These are phyloP conservation scores for Saxidomus purpurata DNA, from an alignment of 1,140 invertebrate genomes.

Conservation along the genomic window DNA sequence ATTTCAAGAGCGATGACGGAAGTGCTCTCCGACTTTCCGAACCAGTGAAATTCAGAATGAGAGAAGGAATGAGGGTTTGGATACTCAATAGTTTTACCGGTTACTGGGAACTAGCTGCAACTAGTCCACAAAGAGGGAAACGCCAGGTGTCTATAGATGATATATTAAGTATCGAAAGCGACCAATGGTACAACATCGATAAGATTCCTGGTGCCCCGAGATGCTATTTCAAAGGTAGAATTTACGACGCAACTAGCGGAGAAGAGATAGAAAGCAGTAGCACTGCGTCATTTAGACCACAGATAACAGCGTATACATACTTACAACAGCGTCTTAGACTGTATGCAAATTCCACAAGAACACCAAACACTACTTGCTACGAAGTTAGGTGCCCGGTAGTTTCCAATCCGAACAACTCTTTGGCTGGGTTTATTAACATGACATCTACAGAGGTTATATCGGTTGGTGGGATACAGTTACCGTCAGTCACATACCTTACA, in stretches of 20 bases:
- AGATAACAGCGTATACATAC: conserved; percentile 24
- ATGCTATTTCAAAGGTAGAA: conserved; percentile 52
- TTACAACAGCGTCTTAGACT: conserved; percentile 20
- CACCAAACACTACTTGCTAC: conserved; percentile 22
- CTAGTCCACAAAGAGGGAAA: no score
- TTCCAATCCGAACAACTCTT: neutral
- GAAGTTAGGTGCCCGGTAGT: conserved; percentile 22
- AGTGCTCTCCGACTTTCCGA: neutral
- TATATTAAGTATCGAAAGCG: conserved; percentile 8
- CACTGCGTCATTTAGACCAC: conserved; percentile 33
- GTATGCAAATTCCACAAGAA: neutral
- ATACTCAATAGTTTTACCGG: conserved; percentile 2
- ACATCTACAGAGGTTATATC: conserved; percentile 27
- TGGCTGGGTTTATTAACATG: conserved; percentile 19
- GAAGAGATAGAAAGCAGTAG: neutral
- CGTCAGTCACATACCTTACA: neutral
- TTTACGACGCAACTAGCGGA: conserved; percentile 10
- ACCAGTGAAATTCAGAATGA: neutral
- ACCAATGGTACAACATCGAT: conserved; percentile 48
- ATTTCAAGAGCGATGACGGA: neutral
- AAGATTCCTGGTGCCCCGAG: conserved; percentile 28
- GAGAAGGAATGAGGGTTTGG: conserved; percentile 31
- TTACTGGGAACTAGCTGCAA: neutral
- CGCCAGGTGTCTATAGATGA: conserved; percentile 30
- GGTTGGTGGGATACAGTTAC: conserved; percentile 10